These are phyloP conservation scores for Ciconia nigra DNA, from an alignment of 2,797 vertebrate genomes.

Conservation along the genomic window DNA sequence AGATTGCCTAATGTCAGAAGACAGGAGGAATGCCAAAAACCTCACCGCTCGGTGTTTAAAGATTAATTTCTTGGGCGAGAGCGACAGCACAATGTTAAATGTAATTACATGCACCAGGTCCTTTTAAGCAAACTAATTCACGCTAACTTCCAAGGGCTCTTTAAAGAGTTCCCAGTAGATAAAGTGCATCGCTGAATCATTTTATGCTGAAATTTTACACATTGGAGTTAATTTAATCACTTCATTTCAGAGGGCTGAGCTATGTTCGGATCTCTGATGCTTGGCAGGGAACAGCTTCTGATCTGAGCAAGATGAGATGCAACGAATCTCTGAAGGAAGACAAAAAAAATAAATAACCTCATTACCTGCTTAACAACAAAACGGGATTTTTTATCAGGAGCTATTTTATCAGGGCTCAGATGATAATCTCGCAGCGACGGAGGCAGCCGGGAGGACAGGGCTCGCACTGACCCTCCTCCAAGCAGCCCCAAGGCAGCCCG, in stretches of 20 bases:
- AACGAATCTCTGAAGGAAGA: not conserved
- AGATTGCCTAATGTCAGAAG: not conserved
- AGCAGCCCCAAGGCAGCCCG: not conserved
- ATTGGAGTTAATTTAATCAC: not conserved
- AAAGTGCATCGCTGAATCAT: not conserved
- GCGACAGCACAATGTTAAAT: not conserved
- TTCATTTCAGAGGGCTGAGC: not conserved
- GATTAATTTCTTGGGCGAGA: not conserved
- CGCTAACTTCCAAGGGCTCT: not conserved
- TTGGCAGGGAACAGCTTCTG: not conserved
- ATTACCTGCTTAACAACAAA: not conserved
- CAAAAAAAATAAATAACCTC: not conserved
- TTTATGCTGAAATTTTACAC: not conserved
- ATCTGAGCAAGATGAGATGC: not conserved
- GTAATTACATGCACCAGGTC: not conserved
- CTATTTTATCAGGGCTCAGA: not conserved
- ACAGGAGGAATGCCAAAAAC: not conserved
- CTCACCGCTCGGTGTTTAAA: rapidly evolving
- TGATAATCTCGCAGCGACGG: rapidly evolving
- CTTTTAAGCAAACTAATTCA: not conserved
- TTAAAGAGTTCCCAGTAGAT: not conserved
- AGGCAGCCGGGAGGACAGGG: rapidly evolving
- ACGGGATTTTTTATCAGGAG: not conserved
- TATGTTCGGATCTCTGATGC: not conserved
- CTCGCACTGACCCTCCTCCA: not conserved